phyloP scores from a whole-genome alignment of 1,140 invertebrate genomes.

The Drosophila baimaii region DNA sequence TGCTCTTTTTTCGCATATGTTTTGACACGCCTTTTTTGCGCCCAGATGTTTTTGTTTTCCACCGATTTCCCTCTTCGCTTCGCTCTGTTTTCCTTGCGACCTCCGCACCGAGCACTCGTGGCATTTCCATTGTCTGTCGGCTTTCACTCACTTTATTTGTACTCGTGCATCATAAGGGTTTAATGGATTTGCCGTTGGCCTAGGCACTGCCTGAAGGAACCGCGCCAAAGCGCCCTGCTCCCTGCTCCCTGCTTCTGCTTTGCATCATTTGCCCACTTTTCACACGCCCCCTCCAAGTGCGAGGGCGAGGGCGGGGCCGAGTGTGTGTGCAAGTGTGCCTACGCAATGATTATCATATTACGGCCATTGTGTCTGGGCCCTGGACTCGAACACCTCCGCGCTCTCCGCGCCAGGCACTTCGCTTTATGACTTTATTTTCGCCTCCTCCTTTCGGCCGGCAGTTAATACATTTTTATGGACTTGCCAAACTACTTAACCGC shows the following conservation, averaged over 20 bases:
- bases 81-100: conserved; percentile 14
- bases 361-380: conserved; percentile 52
- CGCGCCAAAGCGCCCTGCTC: neutral
- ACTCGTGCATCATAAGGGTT: conserved; percentile 81
- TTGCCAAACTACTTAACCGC: conserved; percentile 68
- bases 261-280: conserved; percentile 63
- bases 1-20: conserved; percentile 68
- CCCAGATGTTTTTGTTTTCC: conserved; percentile 56
- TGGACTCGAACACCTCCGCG: conserved; percentile 17
- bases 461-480: conserved; percentile 81
- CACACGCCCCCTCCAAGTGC: conserved; percentile 52
- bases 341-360: conserved; percentile 81
- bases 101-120: neutral
- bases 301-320: neutral
- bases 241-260: too few relatives aligned
- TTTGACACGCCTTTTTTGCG: conserved; percentile 61
- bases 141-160: conserved; percentile 78
- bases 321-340: conserved; percentile 23
- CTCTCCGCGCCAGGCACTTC: conserved; percentile 22
- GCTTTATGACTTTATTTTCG: conserved; percentile 79
- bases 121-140: conserved; percentile 60
- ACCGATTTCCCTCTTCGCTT: conserved; percentile 24
- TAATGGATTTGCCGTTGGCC: conserved; percentile 74
- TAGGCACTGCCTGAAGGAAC: conserved; percentile 15
- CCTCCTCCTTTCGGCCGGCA: conserved; percentile 58